Base-by-base conservation (phyloP, 2,888 invertebrate genomes). In the Ceraclea dissimilis region DNA sequence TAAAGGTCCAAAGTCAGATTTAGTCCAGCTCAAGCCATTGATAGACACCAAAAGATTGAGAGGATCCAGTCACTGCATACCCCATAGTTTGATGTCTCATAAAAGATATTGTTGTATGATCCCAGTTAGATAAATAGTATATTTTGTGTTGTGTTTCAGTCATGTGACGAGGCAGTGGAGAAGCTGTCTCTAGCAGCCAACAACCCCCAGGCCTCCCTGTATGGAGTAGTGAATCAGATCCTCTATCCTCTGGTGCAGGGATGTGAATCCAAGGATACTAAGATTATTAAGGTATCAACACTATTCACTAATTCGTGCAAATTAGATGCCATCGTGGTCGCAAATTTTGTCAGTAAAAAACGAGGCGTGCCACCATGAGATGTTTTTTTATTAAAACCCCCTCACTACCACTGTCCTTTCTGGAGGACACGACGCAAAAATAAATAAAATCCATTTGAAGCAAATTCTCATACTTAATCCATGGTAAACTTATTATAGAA, bases 161-260 rank as follows among this genome's bases (percentile, higher is more conserved):
- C 96, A 59, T 93, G 96, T 67, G 98, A 98, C 73, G 92, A 96
- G 75, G 93, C 94, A 50, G 90, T 97, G 66, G 82, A 90, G 59
- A 96, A 95, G 73, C 72, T 98, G 49, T 81, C 91, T 61, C 83
- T 88, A 65, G 87, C 90, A 11, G 78, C 87, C 43, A 81, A 83
- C 64, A 85, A 85, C 66, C 86, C 88, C 10, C 86, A 89, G 69
- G 83, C 85, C 63, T 88, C 91, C n/a, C 79, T 95, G 54, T 87
- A 88, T 67, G 90, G 91, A 69, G 88, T 93, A 19, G 91, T 94
- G 60, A 89, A 91, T 69, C 97, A 98, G 76, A 90, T 99, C 65
- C 78, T 99, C 57, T 95, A 96, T 72, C 97, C 98, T 1, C 79
- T 99, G 63, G 91, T 97, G 31, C 91, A 98, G 76, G 98, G 95